These are phyloP conservation scores for Petaurus breviceps DNA, from an alignment of 2,113 vertebrate species.

Conservation along the genomic window DNA sequence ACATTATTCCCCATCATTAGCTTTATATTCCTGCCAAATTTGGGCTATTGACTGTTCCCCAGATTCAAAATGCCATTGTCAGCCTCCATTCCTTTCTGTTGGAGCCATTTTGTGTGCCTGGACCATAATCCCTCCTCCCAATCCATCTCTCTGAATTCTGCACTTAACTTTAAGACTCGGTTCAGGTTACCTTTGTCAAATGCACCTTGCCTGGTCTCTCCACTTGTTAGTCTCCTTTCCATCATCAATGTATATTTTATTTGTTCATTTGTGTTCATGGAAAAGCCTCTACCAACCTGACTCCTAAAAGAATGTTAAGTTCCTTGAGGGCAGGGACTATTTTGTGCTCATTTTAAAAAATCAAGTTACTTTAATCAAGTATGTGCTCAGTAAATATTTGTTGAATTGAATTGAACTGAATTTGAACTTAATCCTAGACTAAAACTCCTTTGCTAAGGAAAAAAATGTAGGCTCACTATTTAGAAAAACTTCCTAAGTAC, in stretches of 20 bases:
- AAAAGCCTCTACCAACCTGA: background rate
- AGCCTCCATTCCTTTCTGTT: background rate
- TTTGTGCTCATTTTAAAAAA: background rate
- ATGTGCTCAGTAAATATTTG: background rate
- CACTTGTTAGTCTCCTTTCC: background rate
- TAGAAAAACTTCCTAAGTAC: background rate
- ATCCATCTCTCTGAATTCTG: background rate
- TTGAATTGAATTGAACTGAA: background rate
- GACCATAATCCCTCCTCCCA: background rate
- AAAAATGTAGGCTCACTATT: background rate
- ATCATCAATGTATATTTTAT: background rate
- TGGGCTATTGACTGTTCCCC: background rate
- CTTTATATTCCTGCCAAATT: background rate
- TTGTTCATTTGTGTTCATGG: background rate
- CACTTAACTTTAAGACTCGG: background rate
- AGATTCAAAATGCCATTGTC: background rate
- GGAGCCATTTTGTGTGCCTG: background rate
- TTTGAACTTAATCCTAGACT: background rate
- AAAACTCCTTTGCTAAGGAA: background rate
- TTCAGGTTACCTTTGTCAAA: background rate
- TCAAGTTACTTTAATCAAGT: background rate
- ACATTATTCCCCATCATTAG: background rate
- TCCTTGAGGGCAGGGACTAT: background rate
- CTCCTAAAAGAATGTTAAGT: background rate
- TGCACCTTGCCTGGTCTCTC: background rate